These are phyloP conservation scores for Danio albolineatus DNA, from an alignment of 2,797 vertebrate species.

Conservation along the genomic window DNA sequence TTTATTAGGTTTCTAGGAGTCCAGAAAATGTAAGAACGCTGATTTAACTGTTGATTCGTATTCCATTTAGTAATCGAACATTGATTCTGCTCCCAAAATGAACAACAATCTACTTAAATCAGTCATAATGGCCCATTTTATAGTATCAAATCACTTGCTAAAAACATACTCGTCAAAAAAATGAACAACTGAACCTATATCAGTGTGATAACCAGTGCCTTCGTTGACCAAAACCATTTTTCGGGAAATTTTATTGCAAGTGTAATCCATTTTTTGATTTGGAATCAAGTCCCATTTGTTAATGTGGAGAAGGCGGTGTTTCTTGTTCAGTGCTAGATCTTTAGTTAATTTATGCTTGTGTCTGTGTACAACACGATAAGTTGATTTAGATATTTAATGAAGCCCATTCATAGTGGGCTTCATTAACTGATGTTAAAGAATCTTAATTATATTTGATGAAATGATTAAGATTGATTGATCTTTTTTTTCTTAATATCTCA, in stretches of 20 bases:
- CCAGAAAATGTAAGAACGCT: background rate
- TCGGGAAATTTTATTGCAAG: too few relatives aligned
- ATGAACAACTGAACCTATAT: too few relatives aligned
- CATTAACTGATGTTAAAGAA: background rate
- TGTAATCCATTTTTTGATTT: too few relatives aligned
- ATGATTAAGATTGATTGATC: background rate
- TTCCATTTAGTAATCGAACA: background rate
- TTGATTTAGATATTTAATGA: background rate
- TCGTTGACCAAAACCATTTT: too few relatives aligned
- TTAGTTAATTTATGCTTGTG: background rate
- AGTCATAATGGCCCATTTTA: too few relatives aligned
- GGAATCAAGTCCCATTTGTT: background rate
- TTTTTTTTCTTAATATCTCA: background rate
- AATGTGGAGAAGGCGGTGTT: too few relatives aligned
- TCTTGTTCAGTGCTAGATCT: too few relatives aligned
- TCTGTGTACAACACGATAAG: background rate
- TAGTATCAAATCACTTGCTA: too few relatives aligned
- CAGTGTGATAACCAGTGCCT: too few relatives aligned
- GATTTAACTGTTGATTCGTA: constrained; percentile 5
- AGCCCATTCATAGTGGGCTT: background rate
- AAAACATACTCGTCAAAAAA: too few relatives aligned
- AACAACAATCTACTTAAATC: too few relatives aligned
- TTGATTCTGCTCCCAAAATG: too few relatives aligned
- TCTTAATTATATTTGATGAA: background rate
- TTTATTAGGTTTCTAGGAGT: constrained; percentile 21